phyloP scores from a whole-genome alignment of 2,113 vertebrate genomes.

The Prochilodus magdalenae region DNA sequence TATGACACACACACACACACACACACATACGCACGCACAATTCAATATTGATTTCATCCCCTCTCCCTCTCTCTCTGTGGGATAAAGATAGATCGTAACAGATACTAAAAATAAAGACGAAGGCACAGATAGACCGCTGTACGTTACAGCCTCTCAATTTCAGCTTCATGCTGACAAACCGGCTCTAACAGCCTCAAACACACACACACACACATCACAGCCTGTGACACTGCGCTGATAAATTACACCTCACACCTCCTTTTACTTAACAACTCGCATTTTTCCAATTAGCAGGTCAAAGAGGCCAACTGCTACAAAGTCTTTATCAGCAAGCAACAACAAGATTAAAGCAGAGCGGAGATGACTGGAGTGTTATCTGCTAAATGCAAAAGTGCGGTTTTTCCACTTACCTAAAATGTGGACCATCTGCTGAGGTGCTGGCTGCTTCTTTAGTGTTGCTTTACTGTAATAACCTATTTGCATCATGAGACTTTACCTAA shows the following conservation, averaged over 20 bases:
- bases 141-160: constrained; percentile 2
- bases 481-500: too few relatives aligned
- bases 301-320: constrained; percentile 26
- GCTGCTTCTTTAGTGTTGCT: not conserved
- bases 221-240: constrained; percentile 21
- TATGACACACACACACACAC: constrained; percentile 34
- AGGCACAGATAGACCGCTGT: constrained; percentile 17
- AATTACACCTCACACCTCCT: constrained; percentile 26
- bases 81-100: constrained; percentile 49
- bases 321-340: constrained; percentile 13
- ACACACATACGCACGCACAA: constrained; percentile 35
- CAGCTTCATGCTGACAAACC: not conserved
- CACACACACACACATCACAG: not conserved
- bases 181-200: not conserved
- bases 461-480: not conserved
- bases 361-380: not conserved
- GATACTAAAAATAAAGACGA: constrained; percentile 50
- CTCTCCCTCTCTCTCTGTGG: constrained; percentile 19
- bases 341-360: not conserved
- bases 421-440: not conserved
- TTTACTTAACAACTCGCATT: constrained; percentile 26
- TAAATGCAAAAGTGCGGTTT: not conserved
- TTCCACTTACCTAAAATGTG: not conserved
- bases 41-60: constrained; percentile 42
- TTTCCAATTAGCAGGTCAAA: constrained; percentile 43